Evolutionary conservation across 2,888 invertebrate species (phyloP), one percentile per base, ranked within the genome.

Genomic region (Oasisia sp.): DNA sequence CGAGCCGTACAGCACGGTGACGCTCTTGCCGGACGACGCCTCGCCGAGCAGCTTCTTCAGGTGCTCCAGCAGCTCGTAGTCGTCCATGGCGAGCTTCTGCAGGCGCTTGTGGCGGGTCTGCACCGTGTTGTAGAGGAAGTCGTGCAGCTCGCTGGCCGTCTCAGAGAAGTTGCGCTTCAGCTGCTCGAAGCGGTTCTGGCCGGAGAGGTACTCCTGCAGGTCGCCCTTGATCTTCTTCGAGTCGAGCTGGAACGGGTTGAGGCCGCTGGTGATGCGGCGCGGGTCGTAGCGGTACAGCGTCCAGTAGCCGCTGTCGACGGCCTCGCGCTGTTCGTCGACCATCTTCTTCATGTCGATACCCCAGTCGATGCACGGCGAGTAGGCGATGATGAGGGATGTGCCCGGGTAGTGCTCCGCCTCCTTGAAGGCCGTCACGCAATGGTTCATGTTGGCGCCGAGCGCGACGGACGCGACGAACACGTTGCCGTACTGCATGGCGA

Each of bases 351-450:
- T 94, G 56, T 94, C 94, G 32, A 94, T 94, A 14, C 94, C 94
- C 94, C 94, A 94, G 91, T 94, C 94, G 92, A 94, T 94, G 91
- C 94, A 94, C 4, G 94, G 94, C 45, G 94, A 93, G 92, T 94
- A 94, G 89, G 94, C 94, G 91, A 94, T 94, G 92, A 94, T 91
- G 45, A 94, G 92, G 9, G 93, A 93, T 8, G 94, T 93, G 50
- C 94, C 94, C 32, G 90, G 92, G 91, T 93, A 94, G 56, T 93
- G 92, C 91, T 94, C 94, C 0, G 94, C 94, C 89, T 94, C 94
- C 90, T 94, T 94, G 92, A 94, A 94, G 32, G 94, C 94, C 90
- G 93, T 93, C 14, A 94, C 94, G 32, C 92, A 92, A 92, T 94
- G 94, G 93, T 93, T 93, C 93, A 93, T 93, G 93, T 93, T 94